Conservation (phyloP, 2,888 invertebrate genomes). For the Ecdyonurus torrentis region DNA sequence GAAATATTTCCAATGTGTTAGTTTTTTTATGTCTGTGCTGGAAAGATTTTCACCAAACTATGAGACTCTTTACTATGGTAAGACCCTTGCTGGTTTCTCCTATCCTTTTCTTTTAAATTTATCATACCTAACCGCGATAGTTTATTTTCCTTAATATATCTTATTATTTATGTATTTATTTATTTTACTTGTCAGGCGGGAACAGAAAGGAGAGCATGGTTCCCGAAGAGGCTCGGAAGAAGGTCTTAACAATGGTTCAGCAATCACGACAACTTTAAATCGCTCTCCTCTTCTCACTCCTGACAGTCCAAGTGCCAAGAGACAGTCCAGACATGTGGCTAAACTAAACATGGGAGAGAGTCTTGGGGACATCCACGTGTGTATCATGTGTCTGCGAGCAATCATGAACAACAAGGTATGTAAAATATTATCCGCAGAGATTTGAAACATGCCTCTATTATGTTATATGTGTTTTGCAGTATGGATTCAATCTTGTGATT, state of each 20-base stretch:
- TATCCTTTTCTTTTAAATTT: no score
- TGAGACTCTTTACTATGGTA: no score
- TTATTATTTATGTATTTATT: no score
- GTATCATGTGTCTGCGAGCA: slow-evolving; percentile 96
- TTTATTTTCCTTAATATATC: no score
- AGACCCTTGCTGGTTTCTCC: no score
- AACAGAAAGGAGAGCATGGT: background rate
- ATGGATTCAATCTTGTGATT: slow-evolving; percentile 98
- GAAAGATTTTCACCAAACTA: no score
- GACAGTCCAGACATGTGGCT: slow-evolving; percentile 69
- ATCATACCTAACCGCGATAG: no score
- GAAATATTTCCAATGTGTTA: no score
- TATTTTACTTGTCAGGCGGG: background rate
- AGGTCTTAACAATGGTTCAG: background rate
- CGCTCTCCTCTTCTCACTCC: slow-evolving; percentile 32
- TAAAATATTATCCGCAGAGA: no score
- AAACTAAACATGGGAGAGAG: slow-evolving; percentile 88
- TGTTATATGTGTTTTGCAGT: slow-evolving; percentile 38
- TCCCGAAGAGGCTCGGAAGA: background rate
- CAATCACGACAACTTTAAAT: background rate
- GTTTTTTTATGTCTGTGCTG: no score
- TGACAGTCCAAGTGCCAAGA: slow-evolving; percentile 51
- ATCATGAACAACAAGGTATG: slow-evolving; percentile 99
- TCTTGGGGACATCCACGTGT: slow-evolving; percentile 96
- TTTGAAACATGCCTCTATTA: no score